Percentiles rank a stretch among this genome's conserved stretches.
phyloP scores from a whole-genome alignment of 92 coral and sea anemone species.

The Montipora capitata region DNA sequence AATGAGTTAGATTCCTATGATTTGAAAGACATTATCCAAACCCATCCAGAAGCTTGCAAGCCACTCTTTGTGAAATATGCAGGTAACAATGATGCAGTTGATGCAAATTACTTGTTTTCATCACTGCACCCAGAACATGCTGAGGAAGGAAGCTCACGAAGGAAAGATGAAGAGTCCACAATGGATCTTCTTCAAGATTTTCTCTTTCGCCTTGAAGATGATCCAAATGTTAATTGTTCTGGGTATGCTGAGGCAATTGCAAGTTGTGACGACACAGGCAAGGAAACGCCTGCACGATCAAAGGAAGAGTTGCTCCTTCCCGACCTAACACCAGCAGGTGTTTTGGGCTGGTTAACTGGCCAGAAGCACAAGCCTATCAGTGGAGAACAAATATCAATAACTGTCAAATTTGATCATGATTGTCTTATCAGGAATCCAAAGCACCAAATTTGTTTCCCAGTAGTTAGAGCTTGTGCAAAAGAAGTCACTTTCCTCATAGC shows the following conservation, averaged over 20 bases:
- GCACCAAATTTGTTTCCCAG: slow-evolving; percentile 31
- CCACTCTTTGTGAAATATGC: slow-evolving; percentile 43
- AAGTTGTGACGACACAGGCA: slow-evolving; percentile 20
- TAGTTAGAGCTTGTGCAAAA: slow-evolving; percentile 55
- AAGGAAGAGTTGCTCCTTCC: slow-evolving; percentile 42
- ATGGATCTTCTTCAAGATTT: slow-evolving; percentile 68
- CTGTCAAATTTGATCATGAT: slow-evolving; percentile 1
- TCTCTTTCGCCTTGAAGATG: slow-evolving; percentile 58
- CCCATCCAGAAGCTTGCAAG: slow-evolving; percentile 54
- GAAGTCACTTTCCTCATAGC: slow-evolving; percentile 44
- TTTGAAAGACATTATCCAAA: slow-evolving; percentile 45
- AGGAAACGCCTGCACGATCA: background rate
- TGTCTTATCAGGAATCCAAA: background rate
- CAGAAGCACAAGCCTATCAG: slow-evolving; percentile 76
- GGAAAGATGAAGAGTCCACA: slow-evolving; percentile 44
- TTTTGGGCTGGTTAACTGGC: slow-evolving; percentile 80
- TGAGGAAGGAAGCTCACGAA: slow-evolving; percentile 38
- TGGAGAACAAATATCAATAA: slow-evolving; percentile 25
- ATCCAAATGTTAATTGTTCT: slow-evolving; percentile 9
- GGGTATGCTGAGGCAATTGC: slow-evolving; percentile 41
- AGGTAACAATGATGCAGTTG: slow-evolving; percentile 39
- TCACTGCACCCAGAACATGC: slow-evolving; percentile 50
- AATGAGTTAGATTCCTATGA: slow-evolving; percentile 66
- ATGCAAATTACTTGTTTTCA: slow-evolving; percentile 74
- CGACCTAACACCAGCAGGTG: slow-evolving; percentile 66